A percentile compares a stretch with the other conserved stretches of the same genome.
Conservation (phyloP, 2,113 vertebrate species). For the Procavia capensis region DNA sequence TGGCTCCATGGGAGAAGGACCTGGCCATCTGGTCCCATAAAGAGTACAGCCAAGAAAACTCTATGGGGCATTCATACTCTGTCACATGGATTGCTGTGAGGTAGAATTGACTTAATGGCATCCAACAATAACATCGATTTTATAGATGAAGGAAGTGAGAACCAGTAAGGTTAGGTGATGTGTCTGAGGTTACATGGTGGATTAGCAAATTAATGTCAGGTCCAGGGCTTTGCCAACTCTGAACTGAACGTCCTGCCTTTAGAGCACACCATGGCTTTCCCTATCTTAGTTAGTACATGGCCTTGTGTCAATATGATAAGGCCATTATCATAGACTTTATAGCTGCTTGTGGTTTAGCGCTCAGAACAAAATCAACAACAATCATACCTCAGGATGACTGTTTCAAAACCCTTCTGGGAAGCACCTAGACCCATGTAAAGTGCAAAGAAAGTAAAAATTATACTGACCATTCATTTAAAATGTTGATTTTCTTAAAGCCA, state of each 20-base stretch:
- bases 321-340: slow-evolving; percentile 35
- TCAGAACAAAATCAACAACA: slow-evolving; percentile 62
- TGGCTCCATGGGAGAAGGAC: not conserved
- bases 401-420: slow-evolving; percentile 30
- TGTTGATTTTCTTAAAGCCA: slow-evolving; percentile 49
- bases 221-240: not conserved
- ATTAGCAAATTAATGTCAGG: not conserved
- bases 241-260: not conserved
- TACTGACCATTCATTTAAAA: slow-evolving; percentile 41
- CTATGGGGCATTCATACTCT: not conserved
- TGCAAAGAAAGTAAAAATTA: not conserved
- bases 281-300: slow-evolving; percentile 12
- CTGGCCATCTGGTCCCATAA: not conserved
- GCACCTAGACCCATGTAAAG: not conserved
- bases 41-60: not conserved
- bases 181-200: not conserved
- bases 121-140: not conserved
- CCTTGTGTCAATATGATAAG: slow-evolving; percentile 57
- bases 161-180: not conserved
- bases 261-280: not conserved
- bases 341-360: slow-evolving; percentile 37
- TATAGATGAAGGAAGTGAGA: slow-evolving; percentile 30
- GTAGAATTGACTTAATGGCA: not conserved
- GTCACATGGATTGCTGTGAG: not conserved
- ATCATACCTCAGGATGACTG: not conserved